Evolutionary conservation across 2,113 vertebrate genomes (phyloP), one percentile per base, ranked within the genome.

Genomic region (Euleptes europaea): DNA sequence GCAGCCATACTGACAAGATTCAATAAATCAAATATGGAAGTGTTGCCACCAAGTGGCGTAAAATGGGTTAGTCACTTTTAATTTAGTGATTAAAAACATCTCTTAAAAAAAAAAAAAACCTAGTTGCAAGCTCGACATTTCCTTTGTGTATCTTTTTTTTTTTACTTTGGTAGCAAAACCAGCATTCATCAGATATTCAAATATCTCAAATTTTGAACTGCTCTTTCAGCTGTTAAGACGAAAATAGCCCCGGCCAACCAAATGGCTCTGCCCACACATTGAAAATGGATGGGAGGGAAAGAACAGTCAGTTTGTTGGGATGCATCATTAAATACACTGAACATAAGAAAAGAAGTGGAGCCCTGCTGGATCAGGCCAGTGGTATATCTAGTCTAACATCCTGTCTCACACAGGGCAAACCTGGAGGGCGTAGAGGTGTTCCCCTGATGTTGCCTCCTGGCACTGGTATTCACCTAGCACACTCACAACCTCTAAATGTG

Each of bases 11-110:
- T 11, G 28, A 88, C 78, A 78, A 86, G 80, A 87, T 87, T 91
- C 93, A 92, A 93, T 95, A 96, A 96, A 95, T 96, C 95, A 95
- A 96, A 93, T 87, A 94, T 95, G 95, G 92, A 94, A 93, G 94
- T 95, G 92, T 96, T 96, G 95, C 94, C 96, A 94, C 95, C 94
- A 96, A 95, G 95, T 96, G 96, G 95, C 90, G 88, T 42, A 89
- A 95, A 83, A 54, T 89, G 89, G 91, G 88, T 93, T 94, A 95
- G 89, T 85, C 91, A 31, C 72, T 88, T 79, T 81, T 89, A 84
- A 83, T 89, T 90, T 84, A 90, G 79, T 86, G 88, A 88, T 91
- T 49, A 80, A 88, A 88, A 67, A 0, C 2, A 66, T 57, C 69
- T 7, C 75, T 76, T 49, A 85, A 35, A 0, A 65, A 63, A 63